Evolutionary conservation across 2,797 vertebrate species (phyloP).

Genomic region (Cynodonichthys magdalenae): DNA sequence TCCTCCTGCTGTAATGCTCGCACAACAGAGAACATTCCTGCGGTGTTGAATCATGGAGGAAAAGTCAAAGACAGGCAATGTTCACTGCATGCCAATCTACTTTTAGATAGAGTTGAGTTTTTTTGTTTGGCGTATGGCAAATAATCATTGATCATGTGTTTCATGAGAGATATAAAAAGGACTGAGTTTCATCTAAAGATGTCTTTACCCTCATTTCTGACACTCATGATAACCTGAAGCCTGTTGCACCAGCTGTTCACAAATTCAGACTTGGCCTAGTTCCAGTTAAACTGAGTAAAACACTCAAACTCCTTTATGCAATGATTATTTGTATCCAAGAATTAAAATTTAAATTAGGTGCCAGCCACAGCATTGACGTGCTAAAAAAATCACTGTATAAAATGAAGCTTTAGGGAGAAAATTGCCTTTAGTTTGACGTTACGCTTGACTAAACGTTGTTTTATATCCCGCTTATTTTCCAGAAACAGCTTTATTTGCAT

Average conservation of each 20-base stretch:
- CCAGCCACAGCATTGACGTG: background rate
- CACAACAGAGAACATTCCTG: conserved; percentile 74
- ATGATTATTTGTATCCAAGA: conserved; percentile 1
- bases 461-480: background rate
- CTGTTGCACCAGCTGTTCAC: conserved; percentile 11
- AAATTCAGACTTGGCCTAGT: conserved; percentile 10
- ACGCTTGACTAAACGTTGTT: background rate
- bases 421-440: too few relatives aligned
- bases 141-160: conserved; percentile 12
- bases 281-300: background rate
- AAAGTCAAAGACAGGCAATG: conserved; percentile 52
- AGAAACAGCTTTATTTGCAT: conserved; percentile 1
- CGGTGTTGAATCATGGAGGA: conserved; percentile 64
- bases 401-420: background rate
- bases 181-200: background rate
- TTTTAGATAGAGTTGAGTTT: conserved; percentile 23
- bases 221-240: conserved; percentile 7
- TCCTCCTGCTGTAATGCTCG: conserved; percentile 70
- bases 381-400: background rate
- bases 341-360: background rate
- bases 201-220: conserved; percentile 13
- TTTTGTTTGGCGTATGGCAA: background rate
- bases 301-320: background rate
- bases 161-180: conserved; percentile 3
- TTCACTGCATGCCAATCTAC: conserved; percentile 38